These are phyloP conservation scores for Siniperca undulata DNA, from an alignment of 2,797 vertebrate genomes.

Conservation along the genomic window DNA sequence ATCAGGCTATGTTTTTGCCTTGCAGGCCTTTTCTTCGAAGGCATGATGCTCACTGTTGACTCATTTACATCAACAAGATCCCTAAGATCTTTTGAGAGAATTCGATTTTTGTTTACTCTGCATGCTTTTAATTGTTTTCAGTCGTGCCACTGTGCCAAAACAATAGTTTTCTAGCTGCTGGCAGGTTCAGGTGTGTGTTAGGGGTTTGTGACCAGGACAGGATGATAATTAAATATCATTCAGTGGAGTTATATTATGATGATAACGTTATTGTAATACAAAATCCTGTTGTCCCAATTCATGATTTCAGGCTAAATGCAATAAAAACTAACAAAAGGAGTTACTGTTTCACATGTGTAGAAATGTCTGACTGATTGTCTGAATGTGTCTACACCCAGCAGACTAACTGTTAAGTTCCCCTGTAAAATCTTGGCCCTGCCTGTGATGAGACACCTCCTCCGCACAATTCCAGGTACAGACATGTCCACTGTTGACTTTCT, in stretches of 20 bases:
- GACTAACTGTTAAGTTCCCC: conserved; percentile 38
- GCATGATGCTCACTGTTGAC: not conserved
- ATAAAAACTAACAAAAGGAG: not conserved
- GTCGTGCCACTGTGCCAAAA: not conserved
- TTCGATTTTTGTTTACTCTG: conserved; percentile 22
- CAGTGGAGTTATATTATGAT: not conserved
- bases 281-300: not conserved
- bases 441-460: conserved; percentile 36
- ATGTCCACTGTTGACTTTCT: conserved; percentile 27
- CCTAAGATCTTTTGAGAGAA: not conserved
- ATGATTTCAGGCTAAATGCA: not conserved
- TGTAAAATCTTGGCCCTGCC: conserved; percentile 16
- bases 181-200: not conserved
- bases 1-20: not conserved
- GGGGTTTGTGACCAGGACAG: not conserved
- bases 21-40: not conserved
- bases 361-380: conserved; percentile 8
- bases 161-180: not conserved
- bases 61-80: not conserved
- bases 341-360: not conserved
- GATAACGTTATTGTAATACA: not conserved
- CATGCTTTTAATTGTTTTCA: not conserved
- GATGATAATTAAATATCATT: not conserved
- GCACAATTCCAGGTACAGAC: conserved; percentile 55
- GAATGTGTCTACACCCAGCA: conserved; percentile 15